Base-by-base conservation (phyloP, 64 coral and sea anemone species). In the Pocillopora verrucosa region DNA sequence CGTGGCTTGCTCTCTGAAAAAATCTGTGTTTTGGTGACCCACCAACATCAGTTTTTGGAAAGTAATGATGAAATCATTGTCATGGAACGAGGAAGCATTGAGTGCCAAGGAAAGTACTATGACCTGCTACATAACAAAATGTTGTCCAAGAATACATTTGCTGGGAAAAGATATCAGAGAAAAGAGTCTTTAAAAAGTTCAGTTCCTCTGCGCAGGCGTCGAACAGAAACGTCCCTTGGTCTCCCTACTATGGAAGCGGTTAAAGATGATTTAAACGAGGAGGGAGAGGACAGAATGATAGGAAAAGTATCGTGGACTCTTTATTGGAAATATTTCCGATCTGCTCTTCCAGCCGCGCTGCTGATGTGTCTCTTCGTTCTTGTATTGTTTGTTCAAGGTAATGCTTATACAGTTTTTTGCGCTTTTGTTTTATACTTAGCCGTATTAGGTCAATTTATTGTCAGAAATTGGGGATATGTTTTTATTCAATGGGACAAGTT, bases 21-120 rank as follows among this genome's bases (percentile, higher is more conserved):
- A 60, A 73, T 72, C 19, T 72, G 93, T 22, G 73, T 94, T 59
- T 34, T 94, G 30, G 83, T 94, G 22, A 78, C 88, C 1, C 74
- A 84, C 16, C 16, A 87, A n/a, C 60, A 80, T 3, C 76, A 91
- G 30, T 74, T 82, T 38, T 30, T 95, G 16, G 57, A 79, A 9
- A 59, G 81, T 10, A 61, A 56, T 11, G 93, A 95, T 77, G 19
- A 56, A 16, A 84, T 88, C 22, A 9, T 95, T 30, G 79, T 95
- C n/a, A 72, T 95, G 38, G 82, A 91, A 34, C 68, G 77, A 62
- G 93, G 93, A 11, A 25, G 38, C 11, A 24, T 88, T 37, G 37
- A 24, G 16, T n/a, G 75, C 12, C 68, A 88, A n/a, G 93, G 93
- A 59, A 83, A 45, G 9, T 95, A 88, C 16, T 2, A 36, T 6